Base-by-base conservation (phyloP, 1,140 invertebrate species). In the Proales similis region DNA sequence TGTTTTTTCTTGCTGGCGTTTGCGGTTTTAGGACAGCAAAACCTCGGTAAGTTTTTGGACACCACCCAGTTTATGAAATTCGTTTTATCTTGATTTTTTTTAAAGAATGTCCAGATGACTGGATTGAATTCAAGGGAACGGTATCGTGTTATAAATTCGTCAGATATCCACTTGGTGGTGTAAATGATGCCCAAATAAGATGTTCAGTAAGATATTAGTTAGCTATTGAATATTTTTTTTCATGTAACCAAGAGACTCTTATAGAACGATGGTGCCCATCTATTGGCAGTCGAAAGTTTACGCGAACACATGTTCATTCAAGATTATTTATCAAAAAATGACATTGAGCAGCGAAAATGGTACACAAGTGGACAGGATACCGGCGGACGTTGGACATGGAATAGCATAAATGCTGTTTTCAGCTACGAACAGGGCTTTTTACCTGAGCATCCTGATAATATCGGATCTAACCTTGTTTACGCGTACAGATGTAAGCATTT, bases 341-440 rank as follows among this genome's bases (percentile, higher is more conserved):
- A 61, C 17, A 29, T 45, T 3, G 39, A 45, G 26, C 39, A 45
- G 47, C 26, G 39, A 30, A 45, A 45, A 19, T 61, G 57, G 57
- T 45, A 45, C 9, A 61, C 57, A 6, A 61, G 57, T 61, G 57
- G 57, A 9, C 57, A 45, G 47, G 39, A 45, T 27, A 61, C 26
- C 9, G 29, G 43, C 29, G 26, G 24, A 9, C 20, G 39, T 17
- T 61, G 57, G 57, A 20, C 36, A 19, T 61, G 57, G 57, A 32
- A 27, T 0, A 61, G 39, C 17, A 45, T 45, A 30, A 61, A 45
- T 33, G 57, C 39, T 4, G 22, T 61, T 7, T 46, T 61, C 14
- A 61, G 39, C 27, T 61, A 61, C 24, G 57, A 61, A 46, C 57
- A 61, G 38, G 39, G 57, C 1, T 57, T 57, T 42, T 6, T 57